Conservation (phyloP, 2,888 invertebrate species). For the Emesis russula region DNA sequence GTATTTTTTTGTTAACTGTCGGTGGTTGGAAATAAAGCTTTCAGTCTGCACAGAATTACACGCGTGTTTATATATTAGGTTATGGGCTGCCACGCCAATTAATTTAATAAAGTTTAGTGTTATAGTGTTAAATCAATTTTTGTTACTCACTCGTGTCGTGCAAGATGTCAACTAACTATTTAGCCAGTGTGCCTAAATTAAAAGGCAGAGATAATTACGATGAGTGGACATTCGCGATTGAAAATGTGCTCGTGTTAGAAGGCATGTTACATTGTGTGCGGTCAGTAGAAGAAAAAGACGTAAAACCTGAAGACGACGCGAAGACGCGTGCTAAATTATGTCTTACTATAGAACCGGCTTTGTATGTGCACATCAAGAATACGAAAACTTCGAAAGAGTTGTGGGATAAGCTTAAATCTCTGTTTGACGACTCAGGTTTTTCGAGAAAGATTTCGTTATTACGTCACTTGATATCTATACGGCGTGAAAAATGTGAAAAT, state of each 20-base stretch:
- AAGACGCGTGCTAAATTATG: conserved; percentile 54
- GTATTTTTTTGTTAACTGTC: no score
- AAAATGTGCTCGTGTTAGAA: conserved; percentile 18
- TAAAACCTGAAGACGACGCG: conserved; percentile 32
- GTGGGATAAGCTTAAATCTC: conserved; percentile 61
- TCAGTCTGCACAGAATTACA: no score
- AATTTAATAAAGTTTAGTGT: no score
- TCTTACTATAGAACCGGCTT: conserved; percentile 55
- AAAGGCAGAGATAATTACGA: background rate
- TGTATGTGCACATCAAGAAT: conserved; percentile 63
- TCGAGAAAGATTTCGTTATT: conserved; percentile 31
- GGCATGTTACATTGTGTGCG: background rate
- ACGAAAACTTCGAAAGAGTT: conserved; percentile 77
- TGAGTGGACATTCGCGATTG: conserved; percentile 17
- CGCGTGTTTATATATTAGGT: no score
- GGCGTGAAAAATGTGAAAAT: conserved; percentile 22
- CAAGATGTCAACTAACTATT: background rate
- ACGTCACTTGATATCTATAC: conserved; percentile 29
- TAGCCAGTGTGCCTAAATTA: conserved; percentile 22
- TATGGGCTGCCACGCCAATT: no score
- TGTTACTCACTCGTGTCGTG: no score
- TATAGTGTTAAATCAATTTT: no score
- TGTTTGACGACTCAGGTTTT: conserved; percentile 45
- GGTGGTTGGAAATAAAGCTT: no score
- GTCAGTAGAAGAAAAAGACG: background rate